Conservation (phyloP, 2,113 vertebrate genomes). For the Thamnophis sirtalis region DNA sequence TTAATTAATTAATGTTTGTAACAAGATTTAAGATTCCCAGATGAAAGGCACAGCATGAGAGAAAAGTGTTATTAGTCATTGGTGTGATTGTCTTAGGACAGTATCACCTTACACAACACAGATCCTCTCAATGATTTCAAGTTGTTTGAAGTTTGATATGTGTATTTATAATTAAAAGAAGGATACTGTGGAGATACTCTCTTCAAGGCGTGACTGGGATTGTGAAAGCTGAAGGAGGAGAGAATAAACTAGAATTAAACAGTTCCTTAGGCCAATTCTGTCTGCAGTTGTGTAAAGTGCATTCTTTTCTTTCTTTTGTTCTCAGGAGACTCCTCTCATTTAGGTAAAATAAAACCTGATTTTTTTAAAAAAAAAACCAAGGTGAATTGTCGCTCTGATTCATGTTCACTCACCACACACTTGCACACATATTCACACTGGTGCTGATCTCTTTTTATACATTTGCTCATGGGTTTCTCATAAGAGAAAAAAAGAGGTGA, state of each 20-base stretch:
- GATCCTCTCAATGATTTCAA: constrained; percentile 62
- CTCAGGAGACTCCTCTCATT: constrained; percentile 57
- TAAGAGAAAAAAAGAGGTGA: background rate
- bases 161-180: constrained; percentile 59
- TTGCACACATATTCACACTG: constrained; percentile 41
- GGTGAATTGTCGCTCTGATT: constrained; percentile 59
- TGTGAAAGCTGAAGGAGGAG: constrained; percentile 63
- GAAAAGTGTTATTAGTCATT: constrained; percentile 63
- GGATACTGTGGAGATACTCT: constrained; percentile 64
- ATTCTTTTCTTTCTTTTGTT: constrained; percentile 59
- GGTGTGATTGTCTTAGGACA: constrained; percentile 61
- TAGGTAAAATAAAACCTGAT: constrained; percentile 59
- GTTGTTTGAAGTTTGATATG: constrained; percentile 68
- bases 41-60: constrained; percentile 64
- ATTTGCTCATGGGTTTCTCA: constrained; percentile 54
- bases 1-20: constrained; percentile 70
- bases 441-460: constrained; percentile 45
- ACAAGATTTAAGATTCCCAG: constrained; percentile 64
- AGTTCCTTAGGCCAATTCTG: constrained; percentile 63
- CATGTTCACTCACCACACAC: constrained; percentile 56
- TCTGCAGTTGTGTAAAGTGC: constrained; percentile 54
- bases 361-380: constrained; percentile 26
- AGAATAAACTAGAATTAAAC: constrained; percentile 68
- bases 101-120: constrained; percentile 69
- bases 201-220: constrained; percentile 62